phyloP scores from a whole-genome alignment of 2,888 invertebrate species.

The Brachycybe producta region DNA sequence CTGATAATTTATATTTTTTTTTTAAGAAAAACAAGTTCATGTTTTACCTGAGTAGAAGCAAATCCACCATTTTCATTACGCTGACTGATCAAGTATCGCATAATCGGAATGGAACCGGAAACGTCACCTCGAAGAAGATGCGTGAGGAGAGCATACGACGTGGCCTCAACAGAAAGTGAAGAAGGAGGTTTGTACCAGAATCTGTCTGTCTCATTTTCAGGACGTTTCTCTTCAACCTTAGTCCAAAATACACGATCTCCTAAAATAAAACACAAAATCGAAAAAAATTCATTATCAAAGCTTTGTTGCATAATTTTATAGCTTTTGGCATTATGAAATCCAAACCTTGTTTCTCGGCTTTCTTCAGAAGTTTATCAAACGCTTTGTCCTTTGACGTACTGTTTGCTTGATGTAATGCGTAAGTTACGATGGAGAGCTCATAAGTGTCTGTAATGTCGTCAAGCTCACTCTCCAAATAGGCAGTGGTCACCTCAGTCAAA shows the following conservation, averaged over 20 bases:
- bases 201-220: neutral
- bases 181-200: constrained; percentile 10
- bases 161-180: constrained; percentile 69
- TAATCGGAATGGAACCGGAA: constrained; percentile 44
- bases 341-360: constrained; percentile 31
- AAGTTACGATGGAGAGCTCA: constrained; percentile 58
- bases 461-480: constrained; percentile 28
- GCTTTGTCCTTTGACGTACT: constrained; percentile 55
- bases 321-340: neutral
- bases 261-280: neutral
- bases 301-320: no score
- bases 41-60: constrained; percentile 48
- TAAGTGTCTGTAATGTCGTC: constrained; percentile 54
- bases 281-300: constrained; percentile 1
- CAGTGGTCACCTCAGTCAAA: neutral
- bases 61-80: constrained; percentile 57
- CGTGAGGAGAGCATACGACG: constrained; percentile 72
- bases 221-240: constrained; percentile 1
- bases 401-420: constrained; percentile 59
- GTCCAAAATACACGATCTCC: constrained; percentile 15
- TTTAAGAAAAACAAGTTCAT: neutral
- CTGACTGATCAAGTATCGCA: constrained; percentile 59
- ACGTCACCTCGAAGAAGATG: constrained; percentile 41
- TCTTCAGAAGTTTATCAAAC: constrained; percentile 45
- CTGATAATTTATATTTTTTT: no score